phyloP scores from a whole-genome alignment of 2,888 invertebrate species.

The Heliothis peltigera region DNA sequence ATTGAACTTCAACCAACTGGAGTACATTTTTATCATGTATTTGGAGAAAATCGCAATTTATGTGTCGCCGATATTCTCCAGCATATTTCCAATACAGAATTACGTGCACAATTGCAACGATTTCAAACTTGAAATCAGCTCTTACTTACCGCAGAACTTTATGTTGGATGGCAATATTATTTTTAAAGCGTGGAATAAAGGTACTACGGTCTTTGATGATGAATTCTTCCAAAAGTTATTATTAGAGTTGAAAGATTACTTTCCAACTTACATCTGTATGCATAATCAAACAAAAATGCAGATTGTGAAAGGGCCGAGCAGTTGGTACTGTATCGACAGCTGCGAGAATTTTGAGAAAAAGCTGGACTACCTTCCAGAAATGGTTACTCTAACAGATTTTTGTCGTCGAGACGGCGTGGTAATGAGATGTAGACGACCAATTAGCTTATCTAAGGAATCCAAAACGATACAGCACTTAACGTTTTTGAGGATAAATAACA shows the following conservation, averaged over 20 bases:
- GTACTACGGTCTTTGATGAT: slow-evolving; percentile 62
- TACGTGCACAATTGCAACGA: slow-evolving; percentile 55
- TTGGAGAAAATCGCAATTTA: slow-evolving; percentile 68
- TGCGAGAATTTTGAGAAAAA: slow-evolving; percentile 65
- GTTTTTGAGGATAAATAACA: slow-evolving; percentile 66
- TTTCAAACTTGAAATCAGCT: slow-evolving; percentile 60
- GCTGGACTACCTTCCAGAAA: slow-evolving; percentile 61
- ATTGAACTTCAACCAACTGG: slow-evolving; percentile 65
- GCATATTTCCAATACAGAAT: slow-evolving; percentile 54
- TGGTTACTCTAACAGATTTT: slow-evolving; percentile 68
- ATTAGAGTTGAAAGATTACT: slow-evolving; percentile 66
- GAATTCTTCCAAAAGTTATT: slow-evolving; percentile 59
- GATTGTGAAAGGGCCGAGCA: slow-evolving; percentile 60
- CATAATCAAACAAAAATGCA: slow-evolving; percentile 61
- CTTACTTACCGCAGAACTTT: slow-evolving; percentile 63
- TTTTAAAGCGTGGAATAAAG: slow-evolving; percentile 72
- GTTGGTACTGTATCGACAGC: slow-evolving; percentile 70
- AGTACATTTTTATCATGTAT: slow-evolving; percentile 72
- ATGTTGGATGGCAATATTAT: slow-evolving; percentile 70
- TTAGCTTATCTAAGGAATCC: slow-evolving; percentile 57
- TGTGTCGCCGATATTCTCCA: slow-evolving; percentile 64
- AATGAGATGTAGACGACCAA: slow-evolving; percentile 54
- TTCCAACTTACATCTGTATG: slow-evolving; percentile 71
- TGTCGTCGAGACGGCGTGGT: slow-evolving; percentile 66
- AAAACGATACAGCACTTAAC: slow-evolving; percentile 61